Percentiles rank a stretch among this genome's conserved stretches.
phyloP scores from a whole-genome alignment of 2,888 invertebrate genomes.

The Nomada hirtipes region DNA sequence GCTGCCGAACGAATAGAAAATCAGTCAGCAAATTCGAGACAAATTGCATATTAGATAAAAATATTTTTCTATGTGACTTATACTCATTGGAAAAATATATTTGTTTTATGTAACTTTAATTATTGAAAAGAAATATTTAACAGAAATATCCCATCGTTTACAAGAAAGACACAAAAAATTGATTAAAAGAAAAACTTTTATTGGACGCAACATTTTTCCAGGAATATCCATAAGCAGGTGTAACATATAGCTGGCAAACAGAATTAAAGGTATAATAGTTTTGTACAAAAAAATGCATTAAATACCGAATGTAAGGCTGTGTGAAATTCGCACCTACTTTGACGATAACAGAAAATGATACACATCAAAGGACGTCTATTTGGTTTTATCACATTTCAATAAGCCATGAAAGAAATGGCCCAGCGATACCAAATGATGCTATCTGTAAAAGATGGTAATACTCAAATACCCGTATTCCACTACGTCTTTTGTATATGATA shows the following conservation, averaged over 20 bases:
- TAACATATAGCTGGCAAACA: neutral
- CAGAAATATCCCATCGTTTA: no score
- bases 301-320: neutral
- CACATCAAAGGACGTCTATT: slow-evolving; percentile 7
- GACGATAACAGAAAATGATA: slow-evolving; percentile 24
- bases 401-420: slow-evolving; percentile 39
- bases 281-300: neutral
- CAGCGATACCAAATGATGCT: slow-evolving; percentile 32
- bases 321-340: neutral
- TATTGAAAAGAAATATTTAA: no score
- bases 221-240: no score
- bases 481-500: slow-evolving; percentile 29
- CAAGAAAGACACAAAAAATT: no score
- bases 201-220: no score
- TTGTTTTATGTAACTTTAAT: no score
- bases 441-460: slow-evolving; percentile 41
- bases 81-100: no score
- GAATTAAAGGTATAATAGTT: neutral
- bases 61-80: no score
- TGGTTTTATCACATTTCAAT: slow-evolving; percentile 50
- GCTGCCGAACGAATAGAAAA: neutral
- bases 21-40: no score
- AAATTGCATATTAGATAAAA: no score
- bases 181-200: no score
- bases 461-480: slow-evolving; percentile 40